A percentile compares a stretch with the other conserved stretches of the same genome.
These are phyloP conservation scores for Leptosomus discolor DNA, from an alignment of 2,113 vertebrate species.

Conservation along the genomic window DNA sequence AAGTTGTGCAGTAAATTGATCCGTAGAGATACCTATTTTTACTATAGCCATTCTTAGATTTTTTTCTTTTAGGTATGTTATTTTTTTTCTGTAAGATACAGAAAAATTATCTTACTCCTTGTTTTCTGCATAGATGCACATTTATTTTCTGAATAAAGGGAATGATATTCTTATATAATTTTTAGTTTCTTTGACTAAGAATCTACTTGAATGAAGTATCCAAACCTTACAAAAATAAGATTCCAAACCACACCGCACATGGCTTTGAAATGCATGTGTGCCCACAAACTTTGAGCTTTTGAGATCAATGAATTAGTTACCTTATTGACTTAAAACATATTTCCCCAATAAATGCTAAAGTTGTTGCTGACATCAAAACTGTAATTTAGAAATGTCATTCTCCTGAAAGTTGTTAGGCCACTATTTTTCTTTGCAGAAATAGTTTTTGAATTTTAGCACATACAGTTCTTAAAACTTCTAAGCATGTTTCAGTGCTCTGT, in stretches of 20 bases:
- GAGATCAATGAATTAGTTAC: neutral
- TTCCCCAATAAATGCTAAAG: neutral
- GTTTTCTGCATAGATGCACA: neutral
- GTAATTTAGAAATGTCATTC: neutral
- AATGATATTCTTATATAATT: neutral
- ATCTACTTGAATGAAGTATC: neutral
- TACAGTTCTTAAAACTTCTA: neutral
- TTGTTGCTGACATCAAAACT: neutral
- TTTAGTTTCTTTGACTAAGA: neutral
- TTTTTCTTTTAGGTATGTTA: neutral
- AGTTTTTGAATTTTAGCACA: neutral
- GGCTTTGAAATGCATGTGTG: neutral
- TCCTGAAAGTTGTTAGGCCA: neutral
- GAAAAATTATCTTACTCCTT: neutral
- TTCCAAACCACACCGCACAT: neutral
- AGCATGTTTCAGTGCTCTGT: neutral
- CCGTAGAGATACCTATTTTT: neutral
- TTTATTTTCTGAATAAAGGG: neutral
- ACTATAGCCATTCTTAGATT: neutral
- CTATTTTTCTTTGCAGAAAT: neutral
- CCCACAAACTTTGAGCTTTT: neutral
- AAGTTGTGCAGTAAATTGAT: neutral
- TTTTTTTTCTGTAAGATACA: fast-evolving
- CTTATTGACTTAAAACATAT: neutral
- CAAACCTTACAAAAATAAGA: neutral